These are phyloP conservation scores for Corythoichthys haematopterus DNA, from an alignment of 2,113 vertebrate genomes.

Conservation along the genomic window DNA sequence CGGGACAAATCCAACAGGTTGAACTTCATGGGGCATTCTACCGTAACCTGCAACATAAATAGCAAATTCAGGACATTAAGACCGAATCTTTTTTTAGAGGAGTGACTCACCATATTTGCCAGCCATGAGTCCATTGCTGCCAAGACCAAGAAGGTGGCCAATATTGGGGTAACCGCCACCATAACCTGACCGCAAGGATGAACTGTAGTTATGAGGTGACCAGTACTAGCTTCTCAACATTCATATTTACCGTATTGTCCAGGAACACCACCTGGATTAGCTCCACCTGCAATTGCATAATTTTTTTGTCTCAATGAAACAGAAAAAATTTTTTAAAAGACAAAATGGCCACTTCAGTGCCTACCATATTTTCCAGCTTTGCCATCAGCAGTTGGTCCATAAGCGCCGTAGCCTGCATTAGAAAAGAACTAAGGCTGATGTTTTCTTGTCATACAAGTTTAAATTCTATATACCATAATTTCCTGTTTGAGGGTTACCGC, in stretches of 20 bases:
- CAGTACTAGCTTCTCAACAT: background rate
- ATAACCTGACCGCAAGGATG: constrained; percentile 39
- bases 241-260: constrained; percentile 35
- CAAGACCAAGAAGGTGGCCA: constrained; percentile 39
- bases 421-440: background rate
- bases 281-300: constrained; percentile 13
- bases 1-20: constrained; percentile 42
- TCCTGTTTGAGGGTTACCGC: constrained; percentile 35
- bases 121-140: constrained; percentile 30
- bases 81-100: too few species aligned
- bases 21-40: constrained; percentile 55
- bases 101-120: constrained; percentile 48
- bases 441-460: background rate
- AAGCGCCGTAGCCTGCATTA: constrained; percentile 39
- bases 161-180: constrained; percentile 25
- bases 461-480: constrained; percentile 34
- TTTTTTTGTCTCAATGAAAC: background rate
- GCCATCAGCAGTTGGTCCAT: constrained; percentile 20
- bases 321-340: background rate
- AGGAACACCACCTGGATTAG: constrained; percentile 12
- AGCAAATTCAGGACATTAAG: background rate
- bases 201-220: background rate
- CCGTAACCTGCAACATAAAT: constrained; percentile 48
- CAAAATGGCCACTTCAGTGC: background rate
- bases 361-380: constrained; percentile 49